Base-by-base conservation (phyloP, 2,797 vertebrate genomes). In the Emys orbicularis region DNA sequence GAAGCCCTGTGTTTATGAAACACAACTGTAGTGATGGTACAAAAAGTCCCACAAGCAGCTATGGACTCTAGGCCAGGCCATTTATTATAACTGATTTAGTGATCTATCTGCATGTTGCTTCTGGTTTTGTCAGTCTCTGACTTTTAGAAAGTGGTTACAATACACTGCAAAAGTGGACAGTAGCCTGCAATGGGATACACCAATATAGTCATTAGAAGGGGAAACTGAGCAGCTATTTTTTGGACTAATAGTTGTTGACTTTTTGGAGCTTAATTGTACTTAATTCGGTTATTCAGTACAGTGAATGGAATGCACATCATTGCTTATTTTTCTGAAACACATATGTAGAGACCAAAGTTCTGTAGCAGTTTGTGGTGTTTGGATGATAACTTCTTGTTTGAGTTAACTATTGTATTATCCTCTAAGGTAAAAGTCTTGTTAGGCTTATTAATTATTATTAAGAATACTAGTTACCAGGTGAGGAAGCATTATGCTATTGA, bases 361-460 rank as follows among this genome's bases (percentile, higher is more conserved):
- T 5, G 41, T 37, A 10, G 37, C 52, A 79, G 72, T 31, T 50
- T 12, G 0, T 1, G 34, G 56, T 89, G 1, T 81, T 68, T 88
- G 87, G 49, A 76, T 50, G 90, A 88, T 89, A 87, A 50, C 50
- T 50, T 50, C 15, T 50, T 50, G 95, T 90, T 95, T 86, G 74
- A 79, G 77, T 10, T 85, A 81, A 89, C 89, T 93, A 49, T 29
- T 81, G n/a, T 89, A 72, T 0, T 3, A 83, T 80, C 88, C 86
- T 87, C 31, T 87, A 68, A 79, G 52, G 95, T 87, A 77, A 91
- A 90, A 92, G 84, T 15, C 79, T 81, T 76, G 84, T 81, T 84
- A n/a, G 6, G 91, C 79, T 83, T 92, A 91, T 49, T 93, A 96
- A 84, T 92, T 88, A 77, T 89, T 89, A 84, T 84, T 92, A 94